Base-by-base conservation (phyloP, 2,113 vertebrate genomes). In the Scytalopus superciliaris region DNA sequence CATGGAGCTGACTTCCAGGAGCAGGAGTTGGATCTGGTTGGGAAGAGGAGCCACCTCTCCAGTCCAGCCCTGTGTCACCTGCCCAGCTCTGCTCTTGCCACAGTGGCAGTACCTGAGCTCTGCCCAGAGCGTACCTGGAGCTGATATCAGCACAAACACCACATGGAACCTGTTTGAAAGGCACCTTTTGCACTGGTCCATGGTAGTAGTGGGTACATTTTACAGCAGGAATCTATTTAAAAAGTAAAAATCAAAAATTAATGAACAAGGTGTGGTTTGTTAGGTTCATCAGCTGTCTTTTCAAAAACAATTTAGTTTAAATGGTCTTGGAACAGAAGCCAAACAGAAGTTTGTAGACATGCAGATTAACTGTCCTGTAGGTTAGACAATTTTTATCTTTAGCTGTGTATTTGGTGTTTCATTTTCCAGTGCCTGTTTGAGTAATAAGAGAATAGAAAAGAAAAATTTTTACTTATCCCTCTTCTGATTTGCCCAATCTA, bases 71-170 rank as follows among this genome's bases (percentile, higher is more conserved):
- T 2, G 25, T 30, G 5, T 35, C 7, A 0, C 42, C 78, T 24
- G 10, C 52, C 40, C 56, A 19, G 24, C 45, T 22, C 56, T 69
- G 53, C 67, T 37, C 12, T 19, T 12, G 8, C n/a, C 1, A 0
- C 60, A 4, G 31, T 10, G 2, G 33, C 12, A 3, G 14, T 40
- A 5, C 35, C 52, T 52, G 19, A 5, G 7, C 62, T 59, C 13
- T 2, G 2, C 10, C 57, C 9, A 0, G 19, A 25, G 16, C 0
- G 0, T 24, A 21, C 64, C 31, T 27, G 17, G 59, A 42, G 64
- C 79, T 74, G 45, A 6, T 2, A 31, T 6, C 40, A 57, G 1
- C n/a, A 27, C 19, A 23, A 45, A 17, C 21, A 17, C 35, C 33
- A 8, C 2, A 0, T 6, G 56, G 23, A 72, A 68, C 28, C 66